phyloP scores from a whole-genome alignment of 2,888 invertebrate species.

The Polydrusus cervinus region DNA sequence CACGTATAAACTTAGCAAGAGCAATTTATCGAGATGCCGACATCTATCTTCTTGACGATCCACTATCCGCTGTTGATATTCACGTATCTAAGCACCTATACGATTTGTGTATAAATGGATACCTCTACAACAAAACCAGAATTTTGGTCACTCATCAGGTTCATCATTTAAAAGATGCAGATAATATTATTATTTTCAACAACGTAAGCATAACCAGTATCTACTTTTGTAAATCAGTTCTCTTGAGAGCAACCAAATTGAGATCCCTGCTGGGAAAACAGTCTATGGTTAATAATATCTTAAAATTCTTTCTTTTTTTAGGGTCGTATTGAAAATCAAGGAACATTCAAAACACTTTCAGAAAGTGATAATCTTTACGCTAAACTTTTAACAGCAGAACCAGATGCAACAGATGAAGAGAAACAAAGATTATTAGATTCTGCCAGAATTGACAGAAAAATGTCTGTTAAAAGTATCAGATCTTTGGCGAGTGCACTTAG shows the following conservation, averaged over 20 bases:
- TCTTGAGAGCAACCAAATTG: too few species aligned
- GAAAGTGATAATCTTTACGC: constrained; percentile 73
- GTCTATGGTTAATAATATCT: too few species aligned
- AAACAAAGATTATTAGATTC: constrained; percentile 58
- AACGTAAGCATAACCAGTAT: constrained; percentile 71
- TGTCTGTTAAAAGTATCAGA: constrained; percentile 64
- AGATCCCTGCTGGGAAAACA: too few species aligned
- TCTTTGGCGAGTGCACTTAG: constrained; percentile 67
- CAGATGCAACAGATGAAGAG: constrained; percentile 68
- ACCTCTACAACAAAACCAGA: constrained; percentile 79
- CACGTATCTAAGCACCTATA: constrained; percentile 86
- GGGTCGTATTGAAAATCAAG: constrained; percentile 72
- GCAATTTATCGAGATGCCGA: constrained; percentile 83
- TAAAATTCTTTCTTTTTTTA: constrained; percentile 59
- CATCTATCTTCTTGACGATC: constrained; percentile 89
- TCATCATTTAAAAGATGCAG: constrained; percentile 83
- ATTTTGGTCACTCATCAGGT: constrained; percentile 91
- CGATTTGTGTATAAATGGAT: constrained; percentile 83
- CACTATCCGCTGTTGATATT: constrained; percentile 89
- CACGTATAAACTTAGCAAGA: constrained; percentile 81
- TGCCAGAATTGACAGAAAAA: constrained; percentile 63
- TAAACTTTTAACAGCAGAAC: constrained; percentile 70
- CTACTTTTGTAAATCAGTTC: too few species aligned
- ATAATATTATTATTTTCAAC: constrained; percentile 78
- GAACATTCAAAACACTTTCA: constrained; percentile 70